phyloP scores from a whole-genome alignment of 2,797 vertebrate genomes.

The Poecilia picta region DNA sequence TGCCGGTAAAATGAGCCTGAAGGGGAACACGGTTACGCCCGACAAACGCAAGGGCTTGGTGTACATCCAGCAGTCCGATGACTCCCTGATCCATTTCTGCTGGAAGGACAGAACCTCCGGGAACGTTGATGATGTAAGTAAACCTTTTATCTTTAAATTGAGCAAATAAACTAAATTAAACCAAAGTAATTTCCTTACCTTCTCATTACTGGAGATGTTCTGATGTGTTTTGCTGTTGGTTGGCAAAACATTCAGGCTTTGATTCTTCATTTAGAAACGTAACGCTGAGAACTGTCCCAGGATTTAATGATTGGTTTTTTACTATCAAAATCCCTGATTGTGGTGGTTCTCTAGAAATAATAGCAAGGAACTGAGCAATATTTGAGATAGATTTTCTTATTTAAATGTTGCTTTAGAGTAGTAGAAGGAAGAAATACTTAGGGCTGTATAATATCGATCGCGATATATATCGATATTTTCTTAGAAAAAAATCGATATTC shows the following conservation, averaged over 20 bases:
- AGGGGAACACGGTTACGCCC: constrained; percentile 92
- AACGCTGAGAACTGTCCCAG: neutral
- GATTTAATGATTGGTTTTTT: neutral
- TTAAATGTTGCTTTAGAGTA: neutral
- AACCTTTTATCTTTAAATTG: neutral
- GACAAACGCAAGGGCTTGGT: constrained; percentile 95
- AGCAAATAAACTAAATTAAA: neutral
- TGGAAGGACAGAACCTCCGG: constrained; percentile 95
- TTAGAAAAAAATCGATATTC: too few species aligned
- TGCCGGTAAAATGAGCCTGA: constrained; percentile 94
- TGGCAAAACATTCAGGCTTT: neutral
- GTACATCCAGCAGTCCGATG: constrained; percentile 96
- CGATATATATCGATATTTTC: too few species aligned
- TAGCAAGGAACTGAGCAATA: neutral
- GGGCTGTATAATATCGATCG: too few species aligned
- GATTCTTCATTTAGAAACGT: neutral
- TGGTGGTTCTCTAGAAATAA: neutral
- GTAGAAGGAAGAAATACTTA: neutral
- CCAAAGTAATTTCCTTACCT: neutral
- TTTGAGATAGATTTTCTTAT: neutral
- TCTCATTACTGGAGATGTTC: neutral
- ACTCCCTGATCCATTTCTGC: constrained; percentile 97
- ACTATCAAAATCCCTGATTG: neutral
- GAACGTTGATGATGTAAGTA: constrained; percentile 92
- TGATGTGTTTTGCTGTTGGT: neutral